Evolutionary conservation across 1,140 invertebrate genomes (phyloP).

Genomic region (Drosophila suzukii): DNA sequence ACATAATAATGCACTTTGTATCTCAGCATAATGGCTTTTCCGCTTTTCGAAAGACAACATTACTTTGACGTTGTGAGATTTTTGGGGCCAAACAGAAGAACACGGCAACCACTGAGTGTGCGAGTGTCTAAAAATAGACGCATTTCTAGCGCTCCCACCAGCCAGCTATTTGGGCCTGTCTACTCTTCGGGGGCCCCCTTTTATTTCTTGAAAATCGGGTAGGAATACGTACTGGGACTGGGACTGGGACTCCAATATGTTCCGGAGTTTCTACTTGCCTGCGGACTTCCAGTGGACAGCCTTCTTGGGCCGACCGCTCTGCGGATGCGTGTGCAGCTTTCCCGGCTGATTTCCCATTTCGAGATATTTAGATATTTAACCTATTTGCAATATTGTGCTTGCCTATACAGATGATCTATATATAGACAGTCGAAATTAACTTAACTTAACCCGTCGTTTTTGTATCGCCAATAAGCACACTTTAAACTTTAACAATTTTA

Average conservation of each 20-base stretch:
- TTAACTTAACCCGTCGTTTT: conserved; percentile 47
- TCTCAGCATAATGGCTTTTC: conserved; percentile 21
- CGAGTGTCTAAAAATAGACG: conserved; percentile 79
- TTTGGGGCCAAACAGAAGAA: conserved; percentile 73
- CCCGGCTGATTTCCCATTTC: conserved; percentile 83
- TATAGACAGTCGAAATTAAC: conserved; percentile 69
- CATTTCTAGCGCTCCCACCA: conserved; percentile 74
- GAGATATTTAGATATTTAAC: conserved; percentile 68
- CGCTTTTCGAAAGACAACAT: conserved; percentile 53
- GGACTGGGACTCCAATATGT: neutral
- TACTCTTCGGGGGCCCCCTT: conserved; percentile 8
- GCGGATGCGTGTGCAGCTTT: conserved; percentile 72
- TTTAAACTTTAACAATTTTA: conserved; percentile 28
- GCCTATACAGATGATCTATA: conserved; percentile 79
- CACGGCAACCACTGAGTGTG: conserved; percentile 80
- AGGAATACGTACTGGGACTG: neutral
- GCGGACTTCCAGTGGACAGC: conserved; percentile 90
- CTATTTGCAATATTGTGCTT: conserved; percentile 74
- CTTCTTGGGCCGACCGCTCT: conserved; percentile 86
- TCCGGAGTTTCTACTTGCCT: conserved; percentile 85
- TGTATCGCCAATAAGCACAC: conserved; percentile 26
- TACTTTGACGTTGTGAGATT: conserved; percentile 66
- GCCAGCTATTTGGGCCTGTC: conserved; percentile 52
- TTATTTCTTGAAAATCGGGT: neutral
- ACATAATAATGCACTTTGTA: neutral